These are phyloP conservation scores for Sciaenops ocellatus DNA, from an alignment of 2,797 vertebrate species.

Conservation along the genomic window DNA sequence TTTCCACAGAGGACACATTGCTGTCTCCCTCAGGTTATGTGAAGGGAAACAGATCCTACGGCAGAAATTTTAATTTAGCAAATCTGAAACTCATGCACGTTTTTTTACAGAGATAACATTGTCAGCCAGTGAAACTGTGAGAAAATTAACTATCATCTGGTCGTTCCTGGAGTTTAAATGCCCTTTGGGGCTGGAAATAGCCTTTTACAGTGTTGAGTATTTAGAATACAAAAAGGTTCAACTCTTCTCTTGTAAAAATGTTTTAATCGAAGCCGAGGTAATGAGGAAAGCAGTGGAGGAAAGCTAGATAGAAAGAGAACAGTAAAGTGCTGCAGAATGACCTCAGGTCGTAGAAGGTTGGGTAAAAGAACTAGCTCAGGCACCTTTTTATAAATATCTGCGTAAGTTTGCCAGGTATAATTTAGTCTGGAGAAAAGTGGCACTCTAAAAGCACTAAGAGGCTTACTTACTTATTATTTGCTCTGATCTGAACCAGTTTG, in stretches of 20 bases:
- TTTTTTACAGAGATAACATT: slow-evolving; percentile 23
- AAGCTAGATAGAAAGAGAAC: background rate
- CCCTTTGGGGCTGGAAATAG: slow-evolving; percentile 8
- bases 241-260: background rate
- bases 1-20: slow-evolving; percentile 7
- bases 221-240: slow-evolving; percentile 9
- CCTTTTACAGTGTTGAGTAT: background rate
- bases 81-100: slow-evolving; percentile 3
- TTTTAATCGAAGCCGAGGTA: no score
- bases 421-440: background rate
- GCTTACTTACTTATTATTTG: no score
- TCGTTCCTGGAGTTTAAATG: slow-evolving; percentile 6
- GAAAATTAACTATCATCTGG: slow-evolving; percentile 5
- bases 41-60: background rate
- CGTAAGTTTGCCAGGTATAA: background rate
- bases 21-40: slow-evolving; percentile 19
- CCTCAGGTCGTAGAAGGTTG: background rate
- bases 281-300: background rate
- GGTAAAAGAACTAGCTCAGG: background rate
- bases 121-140: slow-evolving; percentile 7
- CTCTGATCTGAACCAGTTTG: no score
- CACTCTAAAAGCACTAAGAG: background rate
- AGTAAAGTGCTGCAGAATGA: background rate
- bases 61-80: slow-evolving; percentile 21
- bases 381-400: background rate